Percentiles rank a stretch among this genome's conserved stretches.
Conservation (phyloP, 1,140 invertebrate species). For the Conus betulinus region DNA sequence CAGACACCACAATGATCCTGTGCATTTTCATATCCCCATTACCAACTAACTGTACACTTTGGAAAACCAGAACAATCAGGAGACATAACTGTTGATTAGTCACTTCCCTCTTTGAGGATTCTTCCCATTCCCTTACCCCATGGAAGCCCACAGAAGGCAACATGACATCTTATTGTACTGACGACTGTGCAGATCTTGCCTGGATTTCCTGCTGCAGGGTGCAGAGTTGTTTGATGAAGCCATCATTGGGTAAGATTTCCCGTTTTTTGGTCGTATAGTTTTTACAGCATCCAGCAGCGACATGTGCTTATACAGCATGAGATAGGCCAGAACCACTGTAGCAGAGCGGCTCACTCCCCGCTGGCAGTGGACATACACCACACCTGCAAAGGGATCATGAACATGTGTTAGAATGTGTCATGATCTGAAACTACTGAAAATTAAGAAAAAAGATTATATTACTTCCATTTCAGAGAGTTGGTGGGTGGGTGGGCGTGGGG, state of each 20-base stretch:
- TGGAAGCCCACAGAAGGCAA: not conserved
- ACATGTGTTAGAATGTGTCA: no score
- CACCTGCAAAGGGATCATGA: no score
- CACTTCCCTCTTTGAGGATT: not conserved
- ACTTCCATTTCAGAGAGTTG: no score
- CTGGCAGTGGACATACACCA: slow-evolving; percentile 94
- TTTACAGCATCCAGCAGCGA: slow-evolving; percentile 84
- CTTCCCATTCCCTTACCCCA: not conserved
- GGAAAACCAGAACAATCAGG: no score
- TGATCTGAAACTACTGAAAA: no score
- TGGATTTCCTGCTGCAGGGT: slow-evolving; percentile 51
- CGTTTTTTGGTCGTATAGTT: slow-evolving; percentile 78
- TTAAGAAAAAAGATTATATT: no score
- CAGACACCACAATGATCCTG: no score
- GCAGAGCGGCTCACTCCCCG: slow-evolving; percentile 94
- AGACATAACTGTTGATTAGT: not conserved
- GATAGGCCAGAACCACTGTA: slow-evolving; percentile 93
- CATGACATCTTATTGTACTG: not conserved
- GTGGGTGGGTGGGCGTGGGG: no score
- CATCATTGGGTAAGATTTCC: slow-evolving; percentile 75
- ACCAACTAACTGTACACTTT: no score
- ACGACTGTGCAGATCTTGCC: not conserved
- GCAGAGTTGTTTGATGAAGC: slow-evolving; percentile 75
- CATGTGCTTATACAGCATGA: slow-evolving; percentile 91
- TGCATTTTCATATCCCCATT: no score